Evolutionary conservation across 1,140 invertebrate genomes (phyloP), one percentile per base, ranked within the genome.

Genomic region (Thaumatotibia leucotreta): DNA sequence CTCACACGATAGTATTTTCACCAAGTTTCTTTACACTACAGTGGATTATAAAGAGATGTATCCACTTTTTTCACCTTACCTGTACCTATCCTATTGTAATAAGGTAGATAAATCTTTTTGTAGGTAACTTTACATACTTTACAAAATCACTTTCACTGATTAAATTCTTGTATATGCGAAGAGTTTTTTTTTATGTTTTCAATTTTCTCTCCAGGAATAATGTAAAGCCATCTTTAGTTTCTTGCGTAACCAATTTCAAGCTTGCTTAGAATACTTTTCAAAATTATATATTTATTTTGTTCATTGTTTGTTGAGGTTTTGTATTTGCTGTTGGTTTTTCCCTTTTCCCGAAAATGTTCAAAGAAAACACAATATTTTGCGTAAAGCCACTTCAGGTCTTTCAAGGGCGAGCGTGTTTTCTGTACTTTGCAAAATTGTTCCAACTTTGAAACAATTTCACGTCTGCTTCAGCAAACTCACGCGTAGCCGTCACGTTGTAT

Each of bases 401-500:
- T n/a, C 5, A 20, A 45, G 39, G 17, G 1, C 17, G 20, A 45
- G 33, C 3, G 4, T 33, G 10, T 11, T 33, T 33, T 11, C 11
- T 39, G 31, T 39, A 39, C 35, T 39, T 39, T 39, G 11, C 35
- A 14, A n/a, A 39, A 33, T 33, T 33, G n/a, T 17, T 39, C 14
- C 50, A 24, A 24, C 50, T 54, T 54, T 6, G 23, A 50, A 54
- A 54, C 50, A 27, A 54, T 27, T 50, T 23, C 1, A 3, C 24
- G 24, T 14, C 6, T n/a, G 20, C 23, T 27, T 2, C 24, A 27
- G 0, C n/a, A 27, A 31, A 58, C 24, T 29, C 27, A 31, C 52
- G 27, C 52, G 52, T 58, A 58, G 11, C 52, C 52, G 52, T 27
- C 52, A 58, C 52, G 52, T 58, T 58, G 23, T 58, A 58, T 14